Evolutionary conservation across 2,113 vertebrate species (phyloP).

Genomic region (Xiphophorus hellerii): DNA sequence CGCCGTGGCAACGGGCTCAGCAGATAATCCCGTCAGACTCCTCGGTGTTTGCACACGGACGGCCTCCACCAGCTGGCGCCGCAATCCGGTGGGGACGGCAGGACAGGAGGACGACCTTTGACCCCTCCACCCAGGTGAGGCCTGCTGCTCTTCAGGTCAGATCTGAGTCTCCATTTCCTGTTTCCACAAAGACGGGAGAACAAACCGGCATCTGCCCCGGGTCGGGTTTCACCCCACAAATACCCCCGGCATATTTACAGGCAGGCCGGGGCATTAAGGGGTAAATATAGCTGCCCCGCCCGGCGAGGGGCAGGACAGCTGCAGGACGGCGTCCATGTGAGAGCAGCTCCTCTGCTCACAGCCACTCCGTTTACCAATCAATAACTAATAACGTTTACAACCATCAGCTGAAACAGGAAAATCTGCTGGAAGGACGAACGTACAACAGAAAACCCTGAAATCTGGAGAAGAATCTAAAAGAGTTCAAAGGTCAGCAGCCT

Average conservation of each 20-base stretch:
- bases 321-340: conserved; percentile 23
- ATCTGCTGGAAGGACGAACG: background rate
- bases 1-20: conserved; percentile 41
- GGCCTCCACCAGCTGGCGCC: conserved; percentile 47
- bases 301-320: conserved; percentile 65
- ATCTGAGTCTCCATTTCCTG: background rate
- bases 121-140: background rate
- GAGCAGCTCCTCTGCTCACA: conserved; percentile 5
- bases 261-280: conserved; percentile 49
- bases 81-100: conserved; percentile 36
- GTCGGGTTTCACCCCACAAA: conserved; percentile 63
- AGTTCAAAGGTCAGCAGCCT: too few relatives aligned
- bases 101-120: conserved; percentile 1
- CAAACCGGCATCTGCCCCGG: background rate
- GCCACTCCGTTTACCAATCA: too few relatives aligned
- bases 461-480: too few relatives aligned
- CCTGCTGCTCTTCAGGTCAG: background rate
- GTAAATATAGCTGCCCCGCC: conserved; percentile 63
- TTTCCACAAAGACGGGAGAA: conserved; percentile 18
- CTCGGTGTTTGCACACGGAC: conserved; percentile 10
- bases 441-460: too few relatives aligned
- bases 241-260: conserved; percentile 38
- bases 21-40: conserved; percentile 56
- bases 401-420: background rate
- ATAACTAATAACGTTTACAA: too few relatives aligned